phyloP scores from a whole-genome alignment of 2,888 invertebrate species.

The Sussaba pulchella region DNA sequence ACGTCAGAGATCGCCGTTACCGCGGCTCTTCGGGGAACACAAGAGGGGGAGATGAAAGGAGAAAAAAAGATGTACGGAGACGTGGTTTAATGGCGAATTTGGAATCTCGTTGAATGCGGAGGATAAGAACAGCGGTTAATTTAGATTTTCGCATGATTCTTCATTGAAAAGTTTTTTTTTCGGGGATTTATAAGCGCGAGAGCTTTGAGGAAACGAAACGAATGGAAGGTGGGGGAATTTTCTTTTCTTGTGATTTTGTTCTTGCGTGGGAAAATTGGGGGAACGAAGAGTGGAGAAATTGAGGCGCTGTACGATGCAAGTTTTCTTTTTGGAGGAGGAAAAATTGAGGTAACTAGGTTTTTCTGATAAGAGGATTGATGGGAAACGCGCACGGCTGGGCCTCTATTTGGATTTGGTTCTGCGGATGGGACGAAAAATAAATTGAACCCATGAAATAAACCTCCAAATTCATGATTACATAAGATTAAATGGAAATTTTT shows the following conservation, averaged over 20 bases:
- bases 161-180: too few relatives aligned
- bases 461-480: too few relatives aligned
- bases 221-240: conserved; percentile 35
- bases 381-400: too few relatives aligned
- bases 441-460: too few relatives aligned
- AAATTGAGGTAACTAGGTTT: too few relatives aligned
- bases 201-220: background rate
- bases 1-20: conserved; percentile 3
- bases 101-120: conserved; percentile 32
- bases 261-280: conserved; percentile 36
- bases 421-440: too few relatives aligned
- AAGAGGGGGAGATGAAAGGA: background rate
- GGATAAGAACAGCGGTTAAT: conserved; percentile 45
- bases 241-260: conserved; percentile 45
- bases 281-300: background rate
- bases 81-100: too few relatives aligned
- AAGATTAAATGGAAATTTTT: too few relatives aligned
- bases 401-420: too few relatives aligned
- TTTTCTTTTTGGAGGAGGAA: too few relatives aligned
- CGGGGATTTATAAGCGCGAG: background rate
- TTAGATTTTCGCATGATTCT: conserved; percentile 36
- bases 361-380: too few relatives aligned
- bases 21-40: background rate
- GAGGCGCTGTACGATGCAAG: conserved; percentile 17
- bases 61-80: too few relatives aligned